Evolutionary conservation across 2,797 vertebrate species (phyloP).

Genomic region (Enteromius radiatus): DNA sequence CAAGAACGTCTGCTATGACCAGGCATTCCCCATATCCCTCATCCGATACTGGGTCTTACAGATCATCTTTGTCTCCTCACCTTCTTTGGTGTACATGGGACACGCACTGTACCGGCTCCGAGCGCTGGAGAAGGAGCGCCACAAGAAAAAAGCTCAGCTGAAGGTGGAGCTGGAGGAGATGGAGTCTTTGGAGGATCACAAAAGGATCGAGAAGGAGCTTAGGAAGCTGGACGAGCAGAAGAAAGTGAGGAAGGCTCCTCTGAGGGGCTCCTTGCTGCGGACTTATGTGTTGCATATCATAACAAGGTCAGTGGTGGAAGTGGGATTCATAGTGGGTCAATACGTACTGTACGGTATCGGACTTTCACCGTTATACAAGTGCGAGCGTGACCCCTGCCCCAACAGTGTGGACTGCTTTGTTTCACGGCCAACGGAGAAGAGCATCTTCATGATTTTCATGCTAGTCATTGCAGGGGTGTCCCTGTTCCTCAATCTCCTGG

Average conservation of each 20-base stretch:
- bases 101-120: conserved; percentile 90
- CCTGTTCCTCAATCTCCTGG: conserved; percentile 88
- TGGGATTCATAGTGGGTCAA: conserved; percentile 92
- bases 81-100: conserved; percentile 94
- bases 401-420: conserved; percentile 95
- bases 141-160: conserved; percentile 84
- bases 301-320: conserved; percentile 89
- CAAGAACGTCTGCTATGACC: conserved; percentile 92
- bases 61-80: conserved; percentile 94
- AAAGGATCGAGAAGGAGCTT: conserved; percentile 86
- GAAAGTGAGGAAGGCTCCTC: conserved; percentile 89
- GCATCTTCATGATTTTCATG: conserved; percentile 97
- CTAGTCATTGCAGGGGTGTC: conserved; percentile 89
- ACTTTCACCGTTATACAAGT: conserved; percentile 89
- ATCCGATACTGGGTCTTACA: conserved; percentile 96
- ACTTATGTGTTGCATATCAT: conserved; percentile 95
- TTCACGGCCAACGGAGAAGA: conserved; percentile 94
- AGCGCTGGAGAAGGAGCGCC: conserved; percentile 89
- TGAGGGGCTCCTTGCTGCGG: conserved; percentile 88
- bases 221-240: conserved; percentile 90
- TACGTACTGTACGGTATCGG: conserved; percentile 91
- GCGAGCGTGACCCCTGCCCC: conserved; percentile 87
- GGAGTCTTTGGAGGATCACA: conserved; percentile 82
- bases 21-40: conserved; percentile 94
- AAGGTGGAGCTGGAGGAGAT: conserved; percentile 85